Evolutionary conservation across 2,888 invertebrate genomes (phyloP).

Genomic region (Rotaria socialis): DNA sequence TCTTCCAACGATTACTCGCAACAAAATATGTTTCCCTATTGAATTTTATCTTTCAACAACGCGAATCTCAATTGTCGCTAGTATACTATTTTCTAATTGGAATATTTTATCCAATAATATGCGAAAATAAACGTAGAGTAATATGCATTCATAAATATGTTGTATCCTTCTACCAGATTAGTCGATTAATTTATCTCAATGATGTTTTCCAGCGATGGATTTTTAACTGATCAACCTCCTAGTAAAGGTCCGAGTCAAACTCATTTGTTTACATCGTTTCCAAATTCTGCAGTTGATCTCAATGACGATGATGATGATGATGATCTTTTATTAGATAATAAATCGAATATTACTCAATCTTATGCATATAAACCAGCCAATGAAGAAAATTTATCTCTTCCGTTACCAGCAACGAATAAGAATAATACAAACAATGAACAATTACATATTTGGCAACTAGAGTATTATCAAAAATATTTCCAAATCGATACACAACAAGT

Average conservation of each 20-base stretch:
- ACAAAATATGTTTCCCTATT: no score
- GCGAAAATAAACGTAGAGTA: neutral
- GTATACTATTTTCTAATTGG: neutral
- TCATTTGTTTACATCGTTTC: constrained; percentile 42
- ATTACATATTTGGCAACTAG: constrained; percentile 40
- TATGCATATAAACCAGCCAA: constrained; percentile 1
- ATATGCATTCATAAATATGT: no score
- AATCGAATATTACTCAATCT: neutral
- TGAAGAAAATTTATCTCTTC: neutral
- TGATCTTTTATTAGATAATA: neutral
- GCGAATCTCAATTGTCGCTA: neutral
- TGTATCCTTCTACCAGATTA: neutral
- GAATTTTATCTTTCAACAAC: no score
- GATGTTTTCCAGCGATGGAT: neutral
- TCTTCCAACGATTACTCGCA: constrained; percentile 46
- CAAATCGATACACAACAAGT: constrained; percentile 87
- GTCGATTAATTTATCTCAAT: neutral
- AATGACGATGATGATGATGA: constrained; percentile 18
- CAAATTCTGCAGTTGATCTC: constrained; percentile 20
- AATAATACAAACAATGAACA: neutral
- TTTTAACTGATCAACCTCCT: neutral
- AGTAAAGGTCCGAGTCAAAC: neutral
- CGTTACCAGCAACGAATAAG: neutral
- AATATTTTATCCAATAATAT: neutral
- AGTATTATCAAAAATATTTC: constrained; percentile 66